These are phyloP conservation scores for Leptoclinus maculatus DNA, from an alignment of 2,797 vertebrate species.

Conservation along the genomic window DNA sequence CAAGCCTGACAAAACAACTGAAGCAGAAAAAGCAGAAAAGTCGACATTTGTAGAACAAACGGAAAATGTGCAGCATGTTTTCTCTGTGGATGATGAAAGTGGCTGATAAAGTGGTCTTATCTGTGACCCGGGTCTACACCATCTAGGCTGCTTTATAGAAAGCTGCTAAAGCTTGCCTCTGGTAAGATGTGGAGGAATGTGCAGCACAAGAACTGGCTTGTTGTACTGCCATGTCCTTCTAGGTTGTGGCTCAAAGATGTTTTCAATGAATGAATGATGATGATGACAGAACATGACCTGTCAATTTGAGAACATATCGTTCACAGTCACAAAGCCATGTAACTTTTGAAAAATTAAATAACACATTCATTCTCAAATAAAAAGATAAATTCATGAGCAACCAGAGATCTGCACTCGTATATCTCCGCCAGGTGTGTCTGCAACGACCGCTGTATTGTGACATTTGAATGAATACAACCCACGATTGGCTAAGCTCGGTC, in stretches of 20 bases:
- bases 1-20: conserved; percentile 31
- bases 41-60: conserved; percentile 37
- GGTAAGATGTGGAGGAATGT: conserved; percentile 23
- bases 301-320: conserved; percentile 15
- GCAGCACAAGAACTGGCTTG: conserved; percentile 35
- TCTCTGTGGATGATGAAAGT: conserved; percentile 64
- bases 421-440: no score
- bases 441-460: no score
- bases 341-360: conserved; percentile 8
- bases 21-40: conserved; percentile 28
- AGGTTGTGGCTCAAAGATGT: conserved; percentile 28
- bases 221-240: conserved; percentile 26
- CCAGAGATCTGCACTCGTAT: no score
- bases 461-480: no score
- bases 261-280: conserved; percentile 25
- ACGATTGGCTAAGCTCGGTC: no score
- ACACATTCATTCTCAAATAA: background rate
- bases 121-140: conserved; percentile 65
- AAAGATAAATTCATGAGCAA: background rate
- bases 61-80: conserved; percentile 36
- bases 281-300: background rate
- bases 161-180: conserved; percentile 39
- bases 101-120: conserved; percentile 58
- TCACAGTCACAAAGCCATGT: conserved; percentile 7
- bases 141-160: conserved; percentile 46